A percentile compares a stretch with the other conserved stretches of the same genome.
These are phyloP conservation scores for Pteronotus mesoamericanus DNA, from an alignment of 2,797 vertebrate species.

Conservation along the genomic window DNA sequence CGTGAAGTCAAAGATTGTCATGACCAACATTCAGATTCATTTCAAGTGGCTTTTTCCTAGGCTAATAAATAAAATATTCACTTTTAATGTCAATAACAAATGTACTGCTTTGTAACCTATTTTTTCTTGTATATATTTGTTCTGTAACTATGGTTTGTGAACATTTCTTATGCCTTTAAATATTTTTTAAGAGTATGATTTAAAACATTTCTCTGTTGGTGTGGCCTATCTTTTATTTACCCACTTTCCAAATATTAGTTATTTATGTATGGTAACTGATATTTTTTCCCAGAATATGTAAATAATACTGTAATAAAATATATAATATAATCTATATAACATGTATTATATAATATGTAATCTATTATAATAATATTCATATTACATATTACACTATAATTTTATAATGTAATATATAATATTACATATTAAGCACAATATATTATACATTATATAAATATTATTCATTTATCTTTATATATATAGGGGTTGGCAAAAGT, in stretches of 20 bases:
- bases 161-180: neutral
- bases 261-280: neutral
- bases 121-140: neutral
- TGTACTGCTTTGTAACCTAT: neutral
- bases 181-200: neutral
- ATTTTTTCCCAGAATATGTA: neutral
- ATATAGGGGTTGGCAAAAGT: neutral
- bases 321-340: neutral
- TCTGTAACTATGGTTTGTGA: neutral
- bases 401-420: neutral
- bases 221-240: neutral
- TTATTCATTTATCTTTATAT: neutral
- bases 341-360: neutral
- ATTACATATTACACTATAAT: neutral
- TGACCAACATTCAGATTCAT: neutral
- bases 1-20: rapidly evolving
- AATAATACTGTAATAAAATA: neutral
- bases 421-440: neutral
- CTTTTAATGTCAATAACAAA: neutral
- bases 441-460: neutral
- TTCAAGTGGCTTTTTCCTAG: neutral
- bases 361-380: neutral
- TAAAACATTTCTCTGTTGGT: neutral
- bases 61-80: neutral
- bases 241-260: neutral